A percentile compares a stretch with the other conserved stretches of the same genome.
Evolutionary conservation across 2,113 vertebrate genomes (phyloP).

Genomic region (Scortum barcoo): DNA sequence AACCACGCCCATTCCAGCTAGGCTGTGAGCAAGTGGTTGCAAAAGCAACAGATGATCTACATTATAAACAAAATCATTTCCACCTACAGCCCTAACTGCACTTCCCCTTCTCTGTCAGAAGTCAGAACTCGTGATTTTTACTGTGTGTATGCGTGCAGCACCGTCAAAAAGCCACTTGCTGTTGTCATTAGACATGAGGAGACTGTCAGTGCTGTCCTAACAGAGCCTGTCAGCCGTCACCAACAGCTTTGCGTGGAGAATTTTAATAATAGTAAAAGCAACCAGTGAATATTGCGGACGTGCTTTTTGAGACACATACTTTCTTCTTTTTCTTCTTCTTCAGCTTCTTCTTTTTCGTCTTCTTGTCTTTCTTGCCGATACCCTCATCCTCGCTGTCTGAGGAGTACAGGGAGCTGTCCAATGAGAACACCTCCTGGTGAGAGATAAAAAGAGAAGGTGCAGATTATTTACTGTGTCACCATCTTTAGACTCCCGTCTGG

Average conservation of each 20-base stretch:
- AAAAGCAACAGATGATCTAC: conserved; percentile 22
- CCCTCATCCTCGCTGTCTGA: conserved; percentile 73
- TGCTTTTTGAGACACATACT: conserved; percentile 43
- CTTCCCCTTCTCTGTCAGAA: background rate
- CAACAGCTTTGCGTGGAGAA: too few relatives aligned
- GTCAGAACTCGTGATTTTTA: background rate
- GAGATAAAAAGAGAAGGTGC: background rate
- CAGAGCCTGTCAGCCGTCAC: background rate
- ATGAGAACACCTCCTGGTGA: conserved; percentile 45
- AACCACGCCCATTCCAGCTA: conserved; percentile 35
- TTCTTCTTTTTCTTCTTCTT: conserved; percentile 74
- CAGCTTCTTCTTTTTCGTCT: conserved; percentile 71
- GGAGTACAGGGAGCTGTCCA: conserved; percentile 65
- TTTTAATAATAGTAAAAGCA: background rate
- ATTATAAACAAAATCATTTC: background rate
- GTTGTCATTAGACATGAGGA: background rate
- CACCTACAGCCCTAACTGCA: background rate
- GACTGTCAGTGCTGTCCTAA: background rate
- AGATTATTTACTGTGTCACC: background rate
- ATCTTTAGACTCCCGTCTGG: too few relatives aligned
- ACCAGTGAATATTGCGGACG: background rate
- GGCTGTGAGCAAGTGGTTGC: background rate
- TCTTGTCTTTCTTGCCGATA: conserved; percentile 62
- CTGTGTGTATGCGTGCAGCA: background rate
- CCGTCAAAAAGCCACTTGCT: background rate